A percentile compares a stretch with the other conserved stretches of the same genome.
Conservation (phyloP, 2,888 invertebrate genomes). For the Lycocerus yunnanus region DNA sequence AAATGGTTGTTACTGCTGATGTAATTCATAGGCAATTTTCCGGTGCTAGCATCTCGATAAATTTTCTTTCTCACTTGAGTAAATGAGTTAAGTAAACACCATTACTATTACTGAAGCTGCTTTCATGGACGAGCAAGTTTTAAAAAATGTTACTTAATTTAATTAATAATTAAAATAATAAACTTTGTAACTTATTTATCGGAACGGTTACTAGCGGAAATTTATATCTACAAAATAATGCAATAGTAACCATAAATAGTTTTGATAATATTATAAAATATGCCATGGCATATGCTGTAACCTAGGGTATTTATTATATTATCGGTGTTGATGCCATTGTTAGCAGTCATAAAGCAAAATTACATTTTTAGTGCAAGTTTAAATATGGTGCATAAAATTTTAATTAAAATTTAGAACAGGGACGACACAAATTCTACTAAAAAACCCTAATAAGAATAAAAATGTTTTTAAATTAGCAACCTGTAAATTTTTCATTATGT, state of each 20-base stretch:
- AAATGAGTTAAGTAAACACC: slow-evolving; percentile 19
- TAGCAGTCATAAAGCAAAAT: neutral
- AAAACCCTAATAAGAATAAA: neutral
- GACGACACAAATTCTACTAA: neutral
- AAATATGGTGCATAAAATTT: neutral
- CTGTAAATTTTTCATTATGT: neutral
- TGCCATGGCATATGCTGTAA: neutral
- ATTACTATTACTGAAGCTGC: neutral
- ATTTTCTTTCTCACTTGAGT: slow-evolving; percentile 14
- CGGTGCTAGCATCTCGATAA: slow-evolving; percentile 14
- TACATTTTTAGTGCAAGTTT: neutral
- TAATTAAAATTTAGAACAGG: neutral
- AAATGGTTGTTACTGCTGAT: slow-evolving; percentile 5
- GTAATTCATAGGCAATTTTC: slow-evolving; percentile 20
- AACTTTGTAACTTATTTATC: neutral
- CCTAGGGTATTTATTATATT: neutral
- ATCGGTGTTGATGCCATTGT: neutral
- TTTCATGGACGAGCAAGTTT: neutral
- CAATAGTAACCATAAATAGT: neutral
- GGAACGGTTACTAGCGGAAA: neutral
- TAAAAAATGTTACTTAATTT: neutral
- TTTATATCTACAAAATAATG: neutral
- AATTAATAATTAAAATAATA: neutral
- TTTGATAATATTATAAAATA: neutral
- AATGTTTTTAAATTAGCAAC: neutral